A percentile compares a stretch with the other conserved stretches of the same genome.
phyloP scores from a whole-genome alignment of 1,140 invertebrate genomes.

The Tribolium castaneum region DNA sequence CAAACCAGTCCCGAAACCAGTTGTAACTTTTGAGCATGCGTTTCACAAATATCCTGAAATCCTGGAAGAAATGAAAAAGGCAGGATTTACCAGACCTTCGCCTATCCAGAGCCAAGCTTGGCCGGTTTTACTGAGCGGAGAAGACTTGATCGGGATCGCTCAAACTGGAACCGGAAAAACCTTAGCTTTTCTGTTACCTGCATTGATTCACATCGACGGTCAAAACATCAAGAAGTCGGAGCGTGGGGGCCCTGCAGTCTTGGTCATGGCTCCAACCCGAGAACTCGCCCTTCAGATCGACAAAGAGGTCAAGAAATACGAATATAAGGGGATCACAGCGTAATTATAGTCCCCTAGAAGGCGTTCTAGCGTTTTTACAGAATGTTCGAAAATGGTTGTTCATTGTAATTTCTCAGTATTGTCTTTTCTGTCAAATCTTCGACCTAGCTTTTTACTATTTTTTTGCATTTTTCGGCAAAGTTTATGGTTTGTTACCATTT shows the following conservation, averaged over 20 bases:
- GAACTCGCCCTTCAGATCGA: conserved; percentile 94
- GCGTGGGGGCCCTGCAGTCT: conserved; percentile 83
- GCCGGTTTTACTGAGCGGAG: conserved; percentile 86
- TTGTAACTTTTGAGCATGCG: conserved; percentile 85
- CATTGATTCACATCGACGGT: conserved; percentile 68
- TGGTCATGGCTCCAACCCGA: conserved; percentile 90
- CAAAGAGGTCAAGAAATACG: conserved; percentile 87
- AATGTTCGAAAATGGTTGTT: background rate
- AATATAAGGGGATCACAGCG: conserved; percentile 85
- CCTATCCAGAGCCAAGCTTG: conserved; percentile 93
- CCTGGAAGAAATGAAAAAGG: conserved; percentile 81
- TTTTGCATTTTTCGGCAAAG: no score
- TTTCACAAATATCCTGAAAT: conserved; percentile 88
- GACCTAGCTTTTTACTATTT: no score
- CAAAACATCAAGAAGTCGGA: conserved; percentile 77
- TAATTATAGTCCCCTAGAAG: conserved; percentile 62
- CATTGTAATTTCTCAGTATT: no score
- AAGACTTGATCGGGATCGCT: conserved; percentile 93
- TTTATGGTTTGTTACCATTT: no score
- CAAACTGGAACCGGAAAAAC: conserved; percentile 95
- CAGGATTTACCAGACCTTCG: conserved; percentile 85
- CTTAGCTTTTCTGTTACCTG: conserved; percentile 90
- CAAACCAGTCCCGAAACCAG: conserved; percentile 82
- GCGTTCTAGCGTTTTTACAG: no score
- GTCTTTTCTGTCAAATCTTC: no score